Percentiles rank a stretch among this genome's conserved stretches.
phyloP scores from a whole-genome alignment of 1,140 invertebrate genomes.

The Euura saliciscinereae region DNA sequence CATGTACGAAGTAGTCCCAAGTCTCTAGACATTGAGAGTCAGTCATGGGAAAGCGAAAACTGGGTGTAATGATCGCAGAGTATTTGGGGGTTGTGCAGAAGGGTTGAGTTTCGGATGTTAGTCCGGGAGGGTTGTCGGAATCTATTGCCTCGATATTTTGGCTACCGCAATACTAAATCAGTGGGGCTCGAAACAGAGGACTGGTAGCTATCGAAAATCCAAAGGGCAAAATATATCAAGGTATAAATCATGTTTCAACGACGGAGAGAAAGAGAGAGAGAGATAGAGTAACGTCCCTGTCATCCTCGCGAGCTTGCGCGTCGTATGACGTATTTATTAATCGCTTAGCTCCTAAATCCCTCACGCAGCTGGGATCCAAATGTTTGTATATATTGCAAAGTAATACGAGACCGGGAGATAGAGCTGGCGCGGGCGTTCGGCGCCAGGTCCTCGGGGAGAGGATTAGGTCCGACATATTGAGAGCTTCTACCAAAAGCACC shows the following conservation, averaged over 20 bases:
- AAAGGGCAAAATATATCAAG: constrained; percentile 44
- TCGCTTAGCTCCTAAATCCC: constrained; percentile 47
- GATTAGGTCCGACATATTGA: constrained; percentile 54
- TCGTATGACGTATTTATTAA: constrained; percentile 40
- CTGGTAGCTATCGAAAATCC: constrained; percentile 36
- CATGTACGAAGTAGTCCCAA: too few species aligned
- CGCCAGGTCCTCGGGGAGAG: constrained; percentile 33
- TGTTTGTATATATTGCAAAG: constrained; percentile 39
- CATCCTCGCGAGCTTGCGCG: constrained; percentile 22
- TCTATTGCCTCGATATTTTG: constrained; percentile 12
- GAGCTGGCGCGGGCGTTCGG: constrained; percentile 18
- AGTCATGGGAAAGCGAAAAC: background rate
- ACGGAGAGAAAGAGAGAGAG: constrained; percentile 25
- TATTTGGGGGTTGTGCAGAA: background rate
- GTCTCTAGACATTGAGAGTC: too few species aligned
- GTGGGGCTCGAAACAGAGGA: constrained; percentile 9
- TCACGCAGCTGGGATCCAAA: constrained; percentile 41
- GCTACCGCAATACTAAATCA: constrained; percentile 36
- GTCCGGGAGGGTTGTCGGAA: background rate
- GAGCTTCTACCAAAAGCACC: constrained; percentile 45
- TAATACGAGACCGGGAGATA: constrained; percentile 19
- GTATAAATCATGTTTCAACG: constrained; percentile 40
- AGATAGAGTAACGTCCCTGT: constrained; percentile 22
- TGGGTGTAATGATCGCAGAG: background rate
- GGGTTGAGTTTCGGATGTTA: background rate